phyloP scores from a whole-genome alignment of 1,140 invertebrate species.

The Cotesia vestalis region DNA sequence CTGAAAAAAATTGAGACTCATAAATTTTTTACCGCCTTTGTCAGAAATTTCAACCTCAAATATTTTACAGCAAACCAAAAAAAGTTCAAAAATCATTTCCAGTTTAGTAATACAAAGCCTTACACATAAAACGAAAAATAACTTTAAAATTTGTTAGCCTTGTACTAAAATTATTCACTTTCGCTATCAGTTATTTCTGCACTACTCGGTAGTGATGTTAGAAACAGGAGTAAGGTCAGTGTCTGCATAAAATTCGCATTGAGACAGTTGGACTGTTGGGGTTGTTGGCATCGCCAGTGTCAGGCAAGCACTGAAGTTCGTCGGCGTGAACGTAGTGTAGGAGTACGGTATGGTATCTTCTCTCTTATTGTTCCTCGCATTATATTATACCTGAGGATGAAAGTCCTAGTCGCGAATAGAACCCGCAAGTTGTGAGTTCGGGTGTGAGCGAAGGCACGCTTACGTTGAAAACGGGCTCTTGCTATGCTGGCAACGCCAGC shows the following conservation, averaged over 20 bases:
- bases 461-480: constrained; percentile 44
- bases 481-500: constrained; percentile 64
- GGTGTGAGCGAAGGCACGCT: neutral
- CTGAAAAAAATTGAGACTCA: too few relatives aligned
- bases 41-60: too few relatives aligned
- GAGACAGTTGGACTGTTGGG: constrained; percentile 48
- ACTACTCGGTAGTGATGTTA: too few relatives aligned
- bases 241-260: constrained; percentile 64
- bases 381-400: too few relatives aligned
- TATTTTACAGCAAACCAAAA: too few relatives aligned
- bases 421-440: neutral
- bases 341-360: neutral
- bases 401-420: neutral
- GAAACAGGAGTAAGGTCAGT: constrained; percentile 62
- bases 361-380: too few relatives aligned
- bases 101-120: too few relatives aligned
- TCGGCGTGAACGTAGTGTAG: neutral
- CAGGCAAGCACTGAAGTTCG: neutral
- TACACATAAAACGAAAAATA: neutral
- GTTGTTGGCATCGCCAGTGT: constrained; percentile 36
- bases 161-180: constrained; percentile 64
- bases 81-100: too few relatives aligned
- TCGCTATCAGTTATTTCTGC: constrained; percentile 26
- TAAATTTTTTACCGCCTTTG: too few relatives aligned
- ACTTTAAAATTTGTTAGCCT: neutral